Base-by-base conservation (phyloP, 2,797 vertebrate genomes). In the Sebastes diaconus region DNA sequence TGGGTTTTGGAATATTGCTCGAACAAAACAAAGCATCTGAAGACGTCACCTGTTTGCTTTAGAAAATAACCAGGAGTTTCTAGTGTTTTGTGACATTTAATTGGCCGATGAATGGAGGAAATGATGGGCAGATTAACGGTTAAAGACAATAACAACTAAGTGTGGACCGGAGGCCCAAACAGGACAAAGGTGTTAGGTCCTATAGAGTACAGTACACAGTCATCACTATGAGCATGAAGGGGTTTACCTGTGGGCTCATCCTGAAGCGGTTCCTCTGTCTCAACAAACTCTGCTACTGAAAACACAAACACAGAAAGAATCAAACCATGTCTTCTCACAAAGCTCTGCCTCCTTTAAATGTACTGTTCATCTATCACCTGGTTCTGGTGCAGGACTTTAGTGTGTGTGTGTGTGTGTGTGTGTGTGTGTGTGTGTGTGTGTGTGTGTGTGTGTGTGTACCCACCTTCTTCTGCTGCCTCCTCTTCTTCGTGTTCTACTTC, bases 171-270 rank as follows among this genome's bases (percentile, higher is more conserved):
- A 25, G 54, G 52, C 24, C 10, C 11, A 30, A n/a, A 13, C 39
- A 50, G 27, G 65, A 68, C 12, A 5, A n/a, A 68, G 18, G 7
- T 6, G 6, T n/a, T 29, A 24, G 54, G 54, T 55, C 11, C 11
- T 55, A 24, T 8, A 58, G 16, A 7, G 25, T 16, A 58, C 25
- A 58, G 39, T 6, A 16, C 39, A 14, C 5, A 14, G 24, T 30
- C 5, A 1, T 8, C 8, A 7, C 39, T 6, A n/a, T 8, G 2
- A 25, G n/a, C 5, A 12, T n/a, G 42, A 46, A 46, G 42, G 14
- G 6, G 4, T 27, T 93, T 94, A 95, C 94, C 94, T 93, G 92
- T 92, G 29, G 91, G 88, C 76, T 95, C 89, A 8, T 90, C 92
- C 76, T 90, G 79, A 77, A 63, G 73, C 82, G 87, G 80, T 57